A percentile compares a stretch with the other conserved stretches of the same genome.
These are phyloP conservation scores for Colaptes auratus DNA, from an alignment of 2,113 vertebrate genomes.

Conservation along the genomic window DNA sequence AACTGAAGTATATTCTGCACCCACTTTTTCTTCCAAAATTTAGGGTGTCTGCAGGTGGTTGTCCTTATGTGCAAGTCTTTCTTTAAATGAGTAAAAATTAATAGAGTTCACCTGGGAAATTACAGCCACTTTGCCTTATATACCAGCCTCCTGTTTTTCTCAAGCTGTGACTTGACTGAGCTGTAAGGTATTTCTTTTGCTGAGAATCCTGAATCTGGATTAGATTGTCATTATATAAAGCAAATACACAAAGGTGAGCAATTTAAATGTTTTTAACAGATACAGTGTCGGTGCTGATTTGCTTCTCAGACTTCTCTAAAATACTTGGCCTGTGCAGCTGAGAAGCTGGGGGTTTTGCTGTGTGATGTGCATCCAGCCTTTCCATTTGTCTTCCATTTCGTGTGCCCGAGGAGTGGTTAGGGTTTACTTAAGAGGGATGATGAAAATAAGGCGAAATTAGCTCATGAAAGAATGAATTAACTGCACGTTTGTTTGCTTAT, in stretches of 20 bases:
- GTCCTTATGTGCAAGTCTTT: too few relatives aligned
- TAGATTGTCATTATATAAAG: fast-evolving
- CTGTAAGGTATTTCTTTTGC: fast-evolving
- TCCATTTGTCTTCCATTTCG: background rate
- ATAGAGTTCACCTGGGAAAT: background rate
- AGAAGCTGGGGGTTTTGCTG: fast-evolving
- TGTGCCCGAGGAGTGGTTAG: fast-evolving
- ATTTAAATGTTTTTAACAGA: fast-evolving
- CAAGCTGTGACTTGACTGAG: fast-evolving
- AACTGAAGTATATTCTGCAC: background rate
- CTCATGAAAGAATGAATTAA: background rate
- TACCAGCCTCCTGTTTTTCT: fast-evolving
- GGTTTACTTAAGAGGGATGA: background rate
- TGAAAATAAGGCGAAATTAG: background rate
- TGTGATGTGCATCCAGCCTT: fast-evolving
- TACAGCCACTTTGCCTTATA: fast-evolving
- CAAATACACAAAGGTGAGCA: fast-evolving
- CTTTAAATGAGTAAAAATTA: background rate
- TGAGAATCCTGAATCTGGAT: fast-evolving
- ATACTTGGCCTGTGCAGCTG: background rate
- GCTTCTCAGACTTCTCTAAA: background rate
- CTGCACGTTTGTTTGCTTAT: background rate
- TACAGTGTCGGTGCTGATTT: fast-evolving
- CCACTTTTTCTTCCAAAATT: background rate
- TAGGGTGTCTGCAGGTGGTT: background rate